These are phyloP conservation scores for Dorcus hopei DNA, from an alignment of 2,888 invertebrate genomes.

Conservation along the genomic window DNA sequence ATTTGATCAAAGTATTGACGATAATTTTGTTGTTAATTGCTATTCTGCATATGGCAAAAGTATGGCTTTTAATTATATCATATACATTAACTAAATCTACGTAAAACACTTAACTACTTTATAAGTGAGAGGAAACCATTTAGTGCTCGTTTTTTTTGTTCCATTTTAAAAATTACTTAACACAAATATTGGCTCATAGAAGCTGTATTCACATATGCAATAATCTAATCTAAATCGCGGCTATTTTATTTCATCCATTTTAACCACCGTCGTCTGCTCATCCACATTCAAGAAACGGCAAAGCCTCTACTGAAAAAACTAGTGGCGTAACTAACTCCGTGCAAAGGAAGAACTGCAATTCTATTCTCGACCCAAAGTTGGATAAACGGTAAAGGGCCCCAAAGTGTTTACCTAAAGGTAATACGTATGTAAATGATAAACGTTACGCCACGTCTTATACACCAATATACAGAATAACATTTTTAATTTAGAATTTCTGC, in stretches of 20 bases:
- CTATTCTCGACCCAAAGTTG: background rate
- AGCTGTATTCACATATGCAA: conserved; percentile 23
- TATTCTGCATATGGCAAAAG: conserved; percentile 41
- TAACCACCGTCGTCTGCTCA: background rate
- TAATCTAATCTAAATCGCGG: conserved; percentile 19
- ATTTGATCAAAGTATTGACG: conserved; percentile 3
- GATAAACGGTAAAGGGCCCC: background rate
- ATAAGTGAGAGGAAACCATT: conserved; percentile 31
- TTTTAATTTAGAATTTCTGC: conserved; percentile 21
- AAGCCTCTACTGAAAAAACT: background rate
- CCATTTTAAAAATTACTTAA: conserved; percentile 8
- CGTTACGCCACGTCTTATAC: conserved; percentile 17
- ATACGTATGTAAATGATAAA: background rate
- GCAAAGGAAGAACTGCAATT: background rate
- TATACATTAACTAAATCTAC: conserved; percentile 31
- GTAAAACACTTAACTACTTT: conserved; percentile 32
- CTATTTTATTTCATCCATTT: conserved; percentile 8
- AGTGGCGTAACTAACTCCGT: conserved; percentile 1
- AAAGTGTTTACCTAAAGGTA: no score
- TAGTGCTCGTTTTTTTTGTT: conserved; percentile 27
- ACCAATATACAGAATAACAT: conserved; percentile 33
- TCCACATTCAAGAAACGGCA: background rate
- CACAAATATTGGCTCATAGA: conserved; percentile 22
- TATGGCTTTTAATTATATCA: conserved; percentile 32
- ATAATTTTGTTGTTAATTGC: conserved; percentile 22